Conservation (phyloP, 1,140 invertebrate genomes). For the Drosophila pachea region DNA sequence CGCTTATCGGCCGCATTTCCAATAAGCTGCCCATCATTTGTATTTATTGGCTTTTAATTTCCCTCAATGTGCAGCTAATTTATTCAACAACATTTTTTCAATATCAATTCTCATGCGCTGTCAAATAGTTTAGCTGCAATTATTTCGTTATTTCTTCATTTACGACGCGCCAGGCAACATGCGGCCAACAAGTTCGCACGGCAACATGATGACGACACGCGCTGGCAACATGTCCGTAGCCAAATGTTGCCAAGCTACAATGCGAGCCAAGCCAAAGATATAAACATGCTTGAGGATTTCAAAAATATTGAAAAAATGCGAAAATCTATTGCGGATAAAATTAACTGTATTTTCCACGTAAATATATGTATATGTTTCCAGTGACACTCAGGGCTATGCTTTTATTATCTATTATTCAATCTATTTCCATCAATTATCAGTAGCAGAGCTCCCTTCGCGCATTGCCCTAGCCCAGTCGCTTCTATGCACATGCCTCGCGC, state of each 20-base stretch:
- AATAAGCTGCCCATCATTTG: slow-evolving; percentile 43
- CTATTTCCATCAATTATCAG: background rate
- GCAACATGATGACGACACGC: slow-evolving; percentile 44
- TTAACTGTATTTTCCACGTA: background rate
- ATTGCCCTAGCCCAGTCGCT: background rate
- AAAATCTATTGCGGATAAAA: background rate
- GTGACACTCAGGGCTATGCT: no score
- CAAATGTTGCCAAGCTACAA: slow-evolving; percentile 42
- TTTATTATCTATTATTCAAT: background rate
- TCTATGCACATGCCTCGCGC: slow-evolving; percentile 22
- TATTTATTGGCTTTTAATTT: slow-evolving; percentile 48
- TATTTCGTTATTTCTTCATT: slow-evolving; percentile 62
- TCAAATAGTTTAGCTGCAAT: slow-evolving; percentile 54
- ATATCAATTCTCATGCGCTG: slow-evolving; percentile 34
- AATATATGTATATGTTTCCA: background rate
- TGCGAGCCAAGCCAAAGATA: slow-evolving; percentile 10
- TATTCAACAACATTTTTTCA: slow-evolving; percentile 37
- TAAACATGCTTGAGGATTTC: background rate
- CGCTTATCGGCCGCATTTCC: slow-evolving; percentile 29
- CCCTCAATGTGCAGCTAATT: slow-evolving; percentile 51
- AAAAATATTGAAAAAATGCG: no score
- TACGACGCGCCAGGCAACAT: slow-evolving; percentile 36
- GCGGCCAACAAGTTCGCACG: slow-evolving; percentile 53
- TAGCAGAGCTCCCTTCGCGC: background rate
- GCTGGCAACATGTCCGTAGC: slow-evolving; percentile 27